A percentile compares a stretch with the other conserved stretches of the same genome.
These are phyloP conservation scores for Agrotis segetum DNA, from an alignment of 2,888 invertebrate genomes.

Conservation along the genomic window DNA sequence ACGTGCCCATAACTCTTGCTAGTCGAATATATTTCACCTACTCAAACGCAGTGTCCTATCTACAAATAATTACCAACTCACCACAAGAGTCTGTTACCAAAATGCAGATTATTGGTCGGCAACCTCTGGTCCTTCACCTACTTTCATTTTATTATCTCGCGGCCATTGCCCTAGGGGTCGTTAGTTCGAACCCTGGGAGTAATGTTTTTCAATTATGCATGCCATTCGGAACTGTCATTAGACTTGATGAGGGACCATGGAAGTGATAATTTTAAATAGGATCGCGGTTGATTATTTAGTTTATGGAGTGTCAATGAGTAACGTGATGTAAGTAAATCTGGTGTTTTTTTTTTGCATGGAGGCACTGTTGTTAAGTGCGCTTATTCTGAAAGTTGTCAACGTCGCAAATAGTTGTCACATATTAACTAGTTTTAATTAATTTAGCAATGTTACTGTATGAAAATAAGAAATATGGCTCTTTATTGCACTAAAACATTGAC, in stretches of 20 bases:
- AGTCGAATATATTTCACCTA: background rate
- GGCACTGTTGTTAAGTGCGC: too few relatives aligned
- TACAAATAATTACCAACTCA: constrained; percentile 36
- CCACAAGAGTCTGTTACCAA: constrained; percentile 53
- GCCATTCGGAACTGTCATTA: constrained; percentile 54
- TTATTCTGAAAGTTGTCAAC: too few relatives aligned
- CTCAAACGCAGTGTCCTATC: constrained; percentile 26
- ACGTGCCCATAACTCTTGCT: too few relatives aligned
- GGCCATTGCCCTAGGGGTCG: constrained; percentile 44
- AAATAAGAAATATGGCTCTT: too few relatives aligned
- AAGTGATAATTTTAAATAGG: constrained; percentile 33
- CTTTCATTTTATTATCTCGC: constrained; percentile 56
- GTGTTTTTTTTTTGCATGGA: background rate
- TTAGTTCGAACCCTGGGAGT: constrained; percentile 55
- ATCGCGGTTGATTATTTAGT: constrained; percentile 28
- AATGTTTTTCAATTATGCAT: constrained; percentile 60
- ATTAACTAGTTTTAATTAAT: too few relatives aligned
- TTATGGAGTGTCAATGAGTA: background rate
- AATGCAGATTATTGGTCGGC: constrained; percentile 65
- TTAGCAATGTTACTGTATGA: too few relatives aligned
- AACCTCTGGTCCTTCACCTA: constrained; percentile 54
- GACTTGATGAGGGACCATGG: constrained; percentile 29
- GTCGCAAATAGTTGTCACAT: too few relatives aligned
- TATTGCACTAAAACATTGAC: too few relatives aligned
- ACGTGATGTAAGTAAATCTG: background rate